Percentiles rank a stretch among this genome's conserved stretches.
Conservation (phyloP, 1,140 invertebrate genomes). For the Acromyrmex heyeri region DNA sequence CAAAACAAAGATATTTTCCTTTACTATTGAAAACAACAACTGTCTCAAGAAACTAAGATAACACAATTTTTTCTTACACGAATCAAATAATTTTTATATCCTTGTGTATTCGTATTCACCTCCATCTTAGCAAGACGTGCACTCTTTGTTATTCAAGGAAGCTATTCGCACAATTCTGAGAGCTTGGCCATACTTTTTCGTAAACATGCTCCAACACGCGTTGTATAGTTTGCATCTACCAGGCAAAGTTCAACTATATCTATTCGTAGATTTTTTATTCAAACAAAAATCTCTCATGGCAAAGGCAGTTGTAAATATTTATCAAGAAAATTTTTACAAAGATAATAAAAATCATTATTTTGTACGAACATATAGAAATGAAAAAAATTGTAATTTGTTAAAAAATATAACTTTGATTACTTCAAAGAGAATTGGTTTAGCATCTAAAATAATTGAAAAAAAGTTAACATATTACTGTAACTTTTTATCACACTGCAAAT, state of each 20-base stretch:
- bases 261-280: slow-evolving; percentile 55
- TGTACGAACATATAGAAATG: background rate
- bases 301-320: slow-evolving; percentile 52
- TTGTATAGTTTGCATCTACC: slow-evolving; percentile 13
- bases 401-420: background rate
- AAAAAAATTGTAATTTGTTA: background rate
- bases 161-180: slow-evolving; percentile 61
- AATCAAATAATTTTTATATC: slow-evolving; percentile 51
- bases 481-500: background rate
- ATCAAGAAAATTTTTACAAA: slow-evolving; percentile 34
- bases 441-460: background rate
- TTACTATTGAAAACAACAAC: background rate
- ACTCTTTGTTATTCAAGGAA: slow-evolving; percentile 64
- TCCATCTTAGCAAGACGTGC: slow-evolving; percentile 46
- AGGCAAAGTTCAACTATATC: slow-evolving; percentile 51
- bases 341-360: slow-evolving; percentile 9
- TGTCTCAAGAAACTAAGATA: background rate
- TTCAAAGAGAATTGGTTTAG: background rate
- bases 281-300: slow-evolving; percentile 54
- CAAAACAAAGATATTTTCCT: background rate
- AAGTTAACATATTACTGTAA: background rate
- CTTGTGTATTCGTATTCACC: slow-evolving; percentile 53
- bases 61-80: slow-evolving; percentile 14
- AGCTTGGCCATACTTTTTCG: slow-evolving; percentile 58
- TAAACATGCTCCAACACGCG: slow-evolving; percentile 58